Evolutionary conservation across 2,888 invertebrate species (phyloP).

Genomic region (Adelognathus sp.): DNA sequence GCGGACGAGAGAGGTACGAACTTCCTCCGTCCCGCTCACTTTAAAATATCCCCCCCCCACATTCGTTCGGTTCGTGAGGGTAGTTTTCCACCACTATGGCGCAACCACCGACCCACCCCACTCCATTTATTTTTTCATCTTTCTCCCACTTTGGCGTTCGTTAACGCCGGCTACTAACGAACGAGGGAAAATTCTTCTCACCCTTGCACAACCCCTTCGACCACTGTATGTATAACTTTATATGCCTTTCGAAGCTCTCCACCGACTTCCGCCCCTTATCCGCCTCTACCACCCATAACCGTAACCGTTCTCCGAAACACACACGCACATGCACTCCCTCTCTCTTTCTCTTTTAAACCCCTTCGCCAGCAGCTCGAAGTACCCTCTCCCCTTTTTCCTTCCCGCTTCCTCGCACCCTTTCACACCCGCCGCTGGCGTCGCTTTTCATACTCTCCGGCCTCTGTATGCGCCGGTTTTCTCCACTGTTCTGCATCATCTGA

Average conservation of each 20-base stretch:
- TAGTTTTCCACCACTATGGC: constrained; percentile 57
- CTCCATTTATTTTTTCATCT: constrained; percentile 44
- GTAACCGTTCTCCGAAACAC: constrained; percentile 49
- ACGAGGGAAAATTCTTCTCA: constrained; percentile 38
- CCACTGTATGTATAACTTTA: constrained; percentile 2
- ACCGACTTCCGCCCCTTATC: constrained; percentile 60
- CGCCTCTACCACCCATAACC: constrained; percentile 40
- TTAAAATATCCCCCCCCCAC: constrained; percentile 77
- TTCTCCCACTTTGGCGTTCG: constrained; percentile 55
- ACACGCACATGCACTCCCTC: constrained; percentile 32
- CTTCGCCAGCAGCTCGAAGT: constrained; percentile 44
- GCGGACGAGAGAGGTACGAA: constrained; percentile 70
- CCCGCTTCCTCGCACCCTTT: constrained; percentile 9
- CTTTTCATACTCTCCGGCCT: constrained; percentile 32
- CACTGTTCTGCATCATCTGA: constrained; percentile 49
- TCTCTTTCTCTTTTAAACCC: constrained; percentile 17
- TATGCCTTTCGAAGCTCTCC: constrained; percentile 40
- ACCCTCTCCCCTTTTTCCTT: background rate
- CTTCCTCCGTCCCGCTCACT: constrained; percentile 80
- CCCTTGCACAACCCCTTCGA: constrained; percentile 40
- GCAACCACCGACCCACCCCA: constrained; percentile 39
- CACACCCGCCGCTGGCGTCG: constrained; percentile 31
- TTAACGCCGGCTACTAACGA: constrained; percentile 19
- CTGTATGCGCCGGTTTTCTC: constrained; percentile 32
- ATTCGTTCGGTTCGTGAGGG: constrained; percentile 58